Base-by-base conservation (phyloP, 2,888 invertebrate genomes). In the Sialis lutaria region DNA sequence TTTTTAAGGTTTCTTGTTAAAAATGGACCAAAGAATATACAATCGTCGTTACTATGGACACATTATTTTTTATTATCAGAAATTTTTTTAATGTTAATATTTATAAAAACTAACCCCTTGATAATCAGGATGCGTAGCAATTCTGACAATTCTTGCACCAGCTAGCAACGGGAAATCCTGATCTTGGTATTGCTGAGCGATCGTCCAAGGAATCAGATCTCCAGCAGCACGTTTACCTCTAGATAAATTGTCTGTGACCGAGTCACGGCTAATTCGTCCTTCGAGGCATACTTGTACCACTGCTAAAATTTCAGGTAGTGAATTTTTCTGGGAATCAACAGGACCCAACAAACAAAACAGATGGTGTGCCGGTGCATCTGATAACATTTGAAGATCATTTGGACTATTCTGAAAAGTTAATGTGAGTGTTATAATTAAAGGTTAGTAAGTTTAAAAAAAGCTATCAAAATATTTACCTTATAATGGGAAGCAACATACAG, bases 401-500 rank as follows among this genome's bases (percentile, higher is more conserved):
- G 98, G 98, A 48, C 89, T 89, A 69, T 98, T 99, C 80, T 86
- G 65, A 47, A 58, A 58, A 52, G 44, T 34, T 50, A 52, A 48
- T 7, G 7, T 33, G 8, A 6, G 10, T 12, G 33, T 33, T 8
- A 32, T 33, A 44, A 22, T n/a, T 35, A 35, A 9, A 35, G 35
- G 9, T 35, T 10, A 10, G n/a, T 10, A 10, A 40, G 9, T 12
- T 7, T 10, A 40, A 7, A 12, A 10, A 12, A 2, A 40, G 7
- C 2, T 12, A 40, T 30, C 35, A 7, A 46, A 49, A 43, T 41
- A 49, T 53, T 57, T 58, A 79, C 86, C 74, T 97, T 98, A 63
- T 99, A 98, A 69, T 98, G 98, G 6, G 97, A 96, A 0, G 98
- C 81, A 0, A 97, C 97, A 62, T 92, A 96, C 40, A 99, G 79